Percentiles rank a stretch among this genome's conserved stretches.
These are phyloP conservation scores for Epistrophe grossulariae DNA, from an alignment of 2,888 invertebrate species.

Conservation along the genomic window DNA sequence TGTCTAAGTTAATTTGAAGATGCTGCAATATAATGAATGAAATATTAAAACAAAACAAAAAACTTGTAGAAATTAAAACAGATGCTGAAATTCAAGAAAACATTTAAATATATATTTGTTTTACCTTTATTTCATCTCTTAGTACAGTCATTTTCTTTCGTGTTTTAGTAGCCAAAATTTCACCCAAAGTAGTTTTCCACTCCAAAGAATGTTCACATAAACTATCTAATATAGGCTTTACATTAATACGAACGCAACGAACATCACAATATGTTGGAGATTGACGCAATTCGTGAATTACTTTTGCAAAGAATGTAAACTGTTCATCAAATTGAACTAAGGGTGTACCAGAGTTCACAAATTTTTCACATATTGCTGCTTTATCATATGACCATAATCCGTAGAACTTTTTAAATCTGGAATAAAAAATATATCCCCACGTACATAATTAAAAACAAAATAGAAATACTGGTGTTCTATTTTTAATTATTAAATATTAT, in stretches of 20 bases:
- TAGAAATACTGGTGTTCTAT: too few species aligned
- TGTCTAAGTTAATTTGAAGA: slow-evolving; percentile 88
- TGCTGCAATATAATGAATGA: slow-evolving; percentile 78
- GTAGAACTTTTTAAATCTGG: slow-evolving; percentile 89
- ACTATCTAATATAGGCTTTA: slow-evolving; percentile 88
- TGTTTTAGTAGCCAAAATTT: slow-evolving; percentile 88
- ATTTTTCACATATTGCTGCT: slow-evolving; percentile 89
- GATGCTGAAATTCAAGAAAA: background rate
- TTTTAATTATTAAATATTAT: too few species aligned
- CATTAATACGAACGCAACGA: slow-evolving; percentile 89
- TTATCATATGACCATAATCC: slow-evolving; percentile 92
- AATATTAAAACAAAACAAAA: background rate
- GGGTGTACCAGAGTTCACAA: slow-evolving; percentile 87
- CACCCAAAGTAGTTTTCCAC: slow-evolving; percentile 91
- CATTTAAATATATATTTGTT: slow-evolving; percentile 71
- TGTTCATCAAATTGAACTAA: slow-evolving; percentile 91
- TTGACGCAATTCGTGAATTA: slow-evolving; percentile 87
- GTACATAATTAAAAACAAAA: too few species aligned
- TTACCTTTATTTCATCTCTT: slow-evolving; percentile 89
- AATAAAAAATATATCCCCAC: background rate
- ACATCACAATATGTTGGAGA: slow-evolving; percentile 87
- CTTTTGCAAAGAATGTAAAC: slow-evolving; percentile 92
- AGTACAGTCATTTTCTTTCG: slow-evolving; percentile 88
- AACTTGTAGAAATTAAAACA: background rate
- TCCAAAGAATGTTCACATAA: slow-evolving; percentile 90